Percentiles rank a stretch among this genome's conserved stretches.
phyloP scores from a whole-genome alignment of 1,140 invertebrate species.

The Drosophila lowei region DNA sequence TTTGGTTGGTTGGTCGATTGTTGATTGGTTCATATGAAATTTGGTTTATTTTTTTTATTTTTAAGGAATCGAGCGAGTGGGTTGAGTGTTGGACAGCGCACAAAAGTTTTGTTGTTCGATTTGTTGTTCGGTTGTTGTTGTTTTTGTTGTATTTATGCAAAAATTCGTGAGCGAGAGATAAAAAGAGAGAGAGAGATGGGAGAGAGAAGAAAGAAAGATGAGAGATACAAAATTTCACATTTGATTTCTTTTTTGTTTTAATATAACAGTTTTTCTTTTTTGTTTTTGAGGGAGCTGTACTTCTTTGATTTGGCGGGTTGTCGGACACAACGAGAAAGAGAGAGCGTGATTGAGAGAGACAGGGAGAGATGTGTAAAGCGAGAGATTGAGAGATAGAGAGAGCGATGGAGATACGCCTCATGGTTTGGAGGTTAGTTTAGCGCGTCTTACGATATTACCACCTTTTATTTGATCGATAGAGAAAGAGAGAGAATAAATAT shows the following conservation, averaged over 20 bases:
- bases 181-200: constrained; percentile 53
- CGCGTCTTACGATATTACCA: constrained; percentile 80
- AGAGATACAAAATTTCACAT: constrained; percentile 56
- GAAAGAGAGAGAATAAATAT: constrained; percentile 31
- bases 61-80: constrained; percentile 48
- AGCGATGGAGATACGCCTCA: constrained; percentile 52
- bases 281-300: constrained; percentile 18
- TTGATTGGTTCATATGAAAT: constrained; percentile 17
- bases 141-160: constrained; percentile 73
- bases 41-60: constrained; percentile 8
- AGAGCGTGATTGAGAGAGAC: constrained; percentile 25
- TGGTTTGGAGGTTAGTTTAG: constrained; percentile 70
- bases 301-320: constrained; percentile 33
- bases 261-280: constrained; percentile 24
- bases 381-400: constrained; percentile 25
- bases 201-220: constrained; percentile 63
- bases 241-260: constrained; percentile 39
- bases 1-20: constrained; percentile 28
- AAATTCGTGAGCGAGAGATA: constrained; percentile 51
- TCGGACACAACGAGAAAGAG: constrained; percentile 18
- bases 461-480: constrained; percentile 50
- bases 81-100: constrained; percentile 74
- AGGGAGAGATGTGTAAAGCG: constrained; percentile 4
- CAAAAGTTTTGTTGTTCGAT: constrained; percentile 53
- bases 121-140: constrained; percentile 54